phyloP scores from a whole-genome alignment of 2,797 vertebrate species.

The Catharus ustulatus region DNA sequence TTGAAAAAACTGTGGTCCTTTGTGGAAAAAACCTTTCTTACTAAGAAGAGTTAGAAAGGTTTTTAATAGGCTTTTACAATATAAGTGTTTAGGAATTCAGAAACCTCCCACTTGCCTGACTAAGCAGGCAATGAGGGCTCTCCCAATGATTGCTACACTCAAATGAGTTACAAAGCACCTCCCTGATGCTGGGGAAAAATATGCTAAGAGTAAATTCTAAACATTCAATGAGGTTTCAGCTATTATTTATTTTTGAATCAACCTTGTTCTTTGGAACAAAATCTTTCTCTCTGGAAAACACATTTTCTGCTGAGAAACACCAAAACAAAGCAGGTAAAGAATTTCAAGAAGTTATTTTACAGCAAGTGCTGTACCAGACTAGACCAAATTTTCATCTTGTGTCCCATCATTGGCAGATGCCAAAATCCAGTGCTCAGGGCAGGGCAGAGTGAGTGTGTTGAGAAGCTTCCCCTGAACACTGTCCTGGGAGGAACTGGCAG shows the following conservation, averaged over 20 bases:
- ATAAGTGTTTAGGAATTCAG: background rate
- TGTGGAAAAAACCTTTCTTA: background rate
- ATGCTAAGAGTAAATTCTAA: background rate
- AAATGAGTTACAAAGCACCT: background rate
- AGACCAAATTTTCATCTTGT: background rate
- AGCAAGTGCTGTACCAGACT: background rate
- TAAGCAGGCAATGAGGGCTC: background rate
- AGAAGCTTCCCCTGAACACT: fast-evolving
- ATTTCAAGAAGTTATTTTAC: background rate
- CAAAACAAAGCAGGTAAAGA: background rate
- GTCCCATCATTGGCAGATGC: background rate
- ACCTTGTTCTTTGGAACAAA: background rate
- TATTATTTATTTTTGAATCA: background rate
- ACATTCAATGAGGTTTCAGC: background rate
- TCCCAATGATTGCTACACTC: background rate
- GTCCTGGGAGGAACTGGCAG: background rate
- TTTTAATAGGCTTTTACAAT: background rate
- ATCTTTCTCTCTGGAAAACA: background rate
- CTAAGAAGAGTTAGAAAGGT: background rate
- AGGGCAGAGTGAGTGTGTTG: background rate
- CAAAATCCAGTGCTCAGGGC: background rate
- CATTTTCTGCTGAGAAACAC: background rate
- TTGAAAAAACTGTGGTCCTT: background rate
- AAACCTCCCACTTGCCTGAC: background rate
- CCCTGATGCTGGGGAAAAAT: background rate